Base-by-base conservation (phyloP, 2,113 vertebrate species). In the Nanger granti region DNA sequence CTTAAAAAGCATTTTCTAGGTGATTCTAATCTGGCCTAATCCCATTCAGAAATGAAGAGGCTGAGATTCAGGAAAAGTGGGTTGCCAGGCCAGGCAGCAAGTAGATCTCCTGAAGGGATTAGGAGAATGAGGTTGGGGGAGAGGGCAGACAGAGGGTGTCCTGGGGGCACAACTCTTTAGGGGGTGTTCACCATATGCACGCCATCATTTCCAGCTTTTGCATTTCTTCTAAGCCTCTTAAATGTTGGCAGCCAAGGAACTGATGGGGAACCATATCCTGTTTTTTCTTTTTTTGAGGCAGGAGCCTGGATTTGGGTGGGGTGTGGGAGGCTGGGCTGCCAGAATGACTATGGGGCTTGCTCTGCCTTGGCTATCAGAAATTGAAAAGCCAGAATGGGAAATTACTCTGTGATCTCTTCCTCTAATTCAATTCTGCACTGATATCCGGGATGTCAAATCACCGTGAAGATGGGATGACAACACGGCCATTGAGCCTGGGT, bases 401-500 rank as follows among this genome's bases (percentile, higher is more conserved):
- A 95, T 80, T 52, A 76, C 55, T 12, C 0, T 54, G 95, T 22
- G 20, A 8, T 85, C 94, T 87, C 89, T 62, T 97, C 28, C 60
- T 64, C 87, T 98, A 88, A 96, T 97, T 97, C 79, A 96, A 47
- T 95, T 94, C 84, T 22, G 8, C 37, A 0, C 31, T 62, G 87
- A 84, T 49, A 73, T 41, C 92, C 14, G 57, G 87, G 37, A 73
- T 87, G 97, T 97, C 60, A 91, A 66, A 97, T 98, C 89, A 2
- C 87, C 8, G 90, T 59, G 80, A 83, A 57, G 87, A 97, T 59
- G 94, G 94, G 88, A 90, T 2, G 97, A 94, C 95, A 85, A 85
- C 95, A 62, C 7, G 80, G 57, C 87, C 76, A 85, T 80, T 76
- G 97, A 95, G 85, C 86, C 54, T 3, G n/a, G 66, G 97, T 97